These are phyloP conservation scores for Sminthurides aquaticus DNA, from an alignment of 2,888 invertebrate species.

Conservation along the genomic window DNA sequence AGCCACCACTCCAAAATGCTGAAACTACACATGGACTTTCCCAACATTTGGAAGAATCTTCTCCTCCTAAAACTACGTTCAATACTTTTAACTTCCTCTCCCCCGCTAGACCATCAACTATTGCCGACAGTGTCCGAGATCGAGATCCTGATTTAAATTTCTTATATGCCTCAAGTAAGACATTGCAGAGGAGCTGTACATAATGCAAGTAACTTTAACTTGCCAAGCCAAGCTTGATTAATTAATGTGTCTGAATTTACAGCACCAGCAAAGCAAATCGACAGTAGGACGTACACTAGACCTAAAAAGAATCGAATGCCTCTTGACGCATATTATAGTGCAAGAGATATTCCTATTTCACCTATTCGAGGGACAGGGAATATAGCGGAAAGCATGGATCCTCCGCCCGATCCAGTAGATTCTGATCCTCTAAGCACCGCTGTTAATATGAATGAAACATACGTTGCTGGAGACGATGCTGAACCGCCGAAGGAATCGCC, in stretches of 20 bases:
- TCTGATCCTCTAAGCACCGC: slow-evolving; percentile 10
- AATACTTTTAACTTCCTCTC: neutral
- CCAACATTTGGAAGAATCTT: neutral
- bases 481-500: neutral
- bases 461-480: slow-evolving; percentile 18
- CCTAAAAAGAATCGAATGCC: slow-evolving; percentile 33
- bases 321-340: slow-evolving; percentile 9
- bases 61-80: neutral
- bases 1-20: neutral
- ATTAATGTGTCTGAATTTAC: too few species aligned
- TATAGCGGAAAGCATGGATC: neutral
- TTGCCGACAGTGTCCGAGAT: neutral
- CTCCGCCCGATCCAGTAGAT: neutral
- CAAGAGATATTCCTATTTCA: slow-evolving; percentile 17
- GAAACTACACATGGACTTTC: neutral
- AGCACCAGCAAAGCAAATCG: slow-evolving; percentile 25
- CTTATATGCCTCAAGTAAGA: slow-evolving; percentile 17
- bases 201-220: neutral
- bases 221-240: too few species aligned
- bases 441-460: slow-evolving; percentile 35
- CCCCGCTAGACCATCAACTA: neutral
- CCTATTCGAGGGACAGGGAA: slow-evolving; percentile 14
- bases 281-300: slow-evolving; percentile 35
- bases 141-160: slow-evolving; percentile 12
- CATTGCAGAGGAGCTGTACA: too few species aligned